Evolutionary conservation across 1,140 invertebrate genomes (phyloP).

Genomic region (Rhizoglyphus robini): DNA sequence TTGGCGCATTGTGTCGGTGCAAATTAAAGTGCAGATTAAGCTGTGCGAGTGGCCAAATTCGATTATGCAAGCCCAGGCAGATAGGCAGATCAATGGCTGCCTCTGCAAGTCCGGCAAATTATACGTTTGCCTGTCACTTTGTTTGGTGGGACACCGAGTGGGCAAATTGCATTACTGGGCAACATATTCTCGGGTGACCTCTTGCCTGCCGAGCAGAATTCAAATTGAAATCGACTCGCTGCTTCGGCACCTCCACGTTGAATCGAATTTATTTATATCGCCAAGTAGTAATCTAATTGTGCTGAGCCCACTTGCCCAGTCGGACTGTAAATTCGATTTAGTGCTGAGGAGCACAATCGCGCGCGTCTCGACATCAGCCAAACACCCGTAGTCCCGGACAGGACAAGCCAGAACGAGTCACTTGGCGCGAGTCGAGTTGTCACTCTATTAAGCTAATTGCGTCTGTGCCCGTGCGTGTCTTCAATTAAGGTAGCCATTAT

Average conservation of each 20-base stretch:
- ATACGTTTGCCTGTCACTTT: slow-evolving; percentile 8
- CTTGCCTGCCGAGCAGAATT: slow-evolving; percentile 11
- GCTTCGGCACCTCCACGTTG: neutral
- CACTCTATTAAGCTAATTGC: slow-evolving; percentile 15
- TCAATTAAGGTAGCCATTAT: slow-evolving; percentile 8
- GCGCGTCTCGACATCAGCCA: too few species aligned
- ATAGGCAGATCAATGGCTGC: neutral
- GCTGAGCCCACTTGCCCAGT: neutral
- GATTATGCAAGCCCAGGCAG: neutral
- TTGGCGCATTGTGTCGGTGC: too few species aligned
- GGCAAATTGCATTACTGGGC: neutral
- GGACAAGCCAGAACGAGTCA: neutral
- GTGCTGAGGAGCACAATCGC: too few species aligned
- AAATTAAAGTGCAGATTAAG: neutral
- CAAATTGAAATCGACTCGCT: neutral
- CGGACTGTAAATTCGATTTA: slow-evolving; percentile 5
- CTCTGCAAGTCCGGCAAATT: slow-evolving; percentile 6
- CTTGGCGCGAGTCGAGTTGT: neutral
- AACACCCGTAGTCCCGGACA: too few species aligned
- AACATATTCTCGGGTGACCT: too few species aligned
- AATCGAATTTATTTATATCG: neutral
- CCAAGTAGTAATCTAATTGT: neutral
- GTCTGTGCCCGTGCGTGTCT: slow-evolving; percentile 7
- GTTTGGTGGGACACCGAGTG: neutral
- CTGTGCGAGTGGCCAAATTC: neutral